phyloP scores from a whole-genome alignment of 2,113 vertebrate genomes.

The Leptobrachium ailaonicum region DNA sequence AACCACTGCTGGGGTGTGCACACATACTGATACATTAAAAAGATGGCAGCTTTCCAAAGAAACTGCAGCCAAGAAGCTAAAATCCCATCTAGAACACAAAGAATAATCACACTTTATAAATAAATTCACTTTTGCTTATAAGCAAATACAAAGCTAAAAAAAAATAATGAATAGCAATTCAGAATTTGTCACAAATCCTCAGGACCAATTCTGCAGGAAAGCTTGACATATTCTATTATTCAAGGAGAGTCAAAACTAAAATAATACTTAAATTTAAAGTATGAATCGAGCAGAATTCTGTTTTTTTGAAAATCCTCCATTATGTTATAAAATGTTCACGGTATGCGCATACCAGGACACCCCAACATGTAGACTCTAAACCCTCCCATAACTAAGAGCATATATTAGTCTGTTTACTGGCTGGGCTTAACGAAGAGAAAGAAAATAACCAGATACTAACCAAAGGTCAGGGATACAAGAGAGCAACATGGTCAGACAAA shows the following conservation, averaged over 20 bases:
- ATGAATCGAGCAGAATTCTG: no score
- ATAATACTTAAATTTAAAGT: no score
- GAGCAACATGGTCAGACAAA: no score
- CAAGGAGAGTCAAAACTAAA: background rate
- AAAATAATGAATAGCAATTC: background rate
- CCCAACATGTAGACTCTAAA: no score
- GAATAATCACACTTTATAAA: slow-evolving; percentile 47
- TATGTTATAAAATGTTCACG: no score
- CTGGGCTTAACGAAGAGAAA: no score
- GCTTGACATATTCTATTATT: background rate
- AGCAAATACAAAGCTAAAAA: slow-evolving; percentile 45
- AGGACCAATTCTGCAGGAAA: background rate
- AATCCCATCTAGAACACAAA: slow-evolving; percentile 51
- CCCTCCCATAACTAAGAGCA: no score
- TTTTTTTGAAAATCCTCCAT: no score
- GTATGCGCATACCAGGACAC: no score
- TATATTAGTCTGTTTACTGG: no score
- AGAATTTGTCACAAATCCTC: slow-evolving; percentile 10
- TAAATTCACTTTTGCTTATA: slow-evolving; percentile 50
- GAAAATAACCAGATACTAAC: no score
- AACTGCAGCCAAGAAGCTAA: slow-evolving; percentile 50
- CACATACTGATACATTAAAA: slow-evolving; percentile 54
- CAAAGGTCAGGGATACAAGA: no score
- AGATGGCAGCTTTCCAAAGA: slow-evolving; percentile 54
- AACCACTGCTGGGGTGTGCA: slow-evolving; percentile 46